Conservation (phyloP, 2,888 invertebrate species). For the Andrena dorsata region DNA sequence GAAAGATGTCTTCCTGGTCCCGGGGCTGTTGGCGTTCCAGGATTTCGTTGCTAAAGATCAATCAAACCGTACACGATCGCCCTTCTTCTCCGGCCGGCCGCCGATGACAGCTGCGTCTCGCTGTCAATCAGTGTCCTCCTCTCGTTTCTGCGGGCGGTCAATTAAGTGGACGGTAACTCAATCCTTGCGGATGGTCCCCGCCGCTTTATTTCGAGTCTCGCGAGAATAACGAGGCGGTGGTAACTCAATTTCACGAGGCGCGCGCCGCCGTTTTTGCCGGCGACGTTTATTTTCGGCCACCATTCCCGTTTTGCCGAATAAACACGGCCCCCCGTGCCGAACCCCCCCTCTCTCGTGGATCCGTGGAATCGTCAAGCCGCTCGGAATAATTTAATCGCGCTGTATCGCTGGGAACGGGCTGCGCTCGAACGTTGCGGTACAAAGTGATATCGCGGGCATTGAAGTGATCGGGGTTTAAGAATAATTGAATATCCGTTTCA, state of each 20-base stretch:
- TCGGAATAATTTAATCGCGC: slow-evolving; percentile 45
- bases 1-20: slow-evolving; percentile 41
- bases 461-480: background rate
- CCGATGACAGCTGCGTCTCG: slow-evolving; percentile 67
- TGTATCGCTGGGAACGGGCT: background rate
- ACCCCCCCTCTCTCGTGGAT: background rate
- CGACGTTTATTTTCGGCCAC: slow-evolving; percentile 46
- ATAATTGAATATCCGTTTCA: too few species aligned
- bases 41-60: slow-evolving; percentile 45
- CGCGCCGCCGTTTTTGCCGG: slow-evolving; percentile 45
- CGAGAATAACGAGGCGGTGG: slow-evolving; percentile 54
- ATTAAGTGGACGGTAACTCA: slow-evolving; percentile 61
- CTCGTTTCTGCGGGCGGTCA: slow-evolving; percentile 58
- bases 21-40: background rate
- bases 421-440: background rate
- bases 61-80: slow-evolving; percentile 58
- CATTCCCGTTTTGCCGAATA: slow-evolving; percentile 46
- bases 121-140: slow-evolving; percentile 65
- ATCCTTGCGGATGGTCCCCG: slow-evolving; percentile 46
- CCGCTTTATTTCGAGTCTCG: slow-evolving; percentile 57
- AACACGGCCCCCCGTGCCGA: slow-evolving; percentile 22
- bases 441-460: background rate
- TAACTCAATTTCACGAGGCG: slow-evolving; percentile 60
- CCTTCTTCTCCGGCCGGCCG: slow-evolving; percentile 35
- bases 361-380: slow-evolving; percentile 24